Conservation (phyloP, 1,140 invertebrate genomes). For the Arctopsyche grandis region DNA sequence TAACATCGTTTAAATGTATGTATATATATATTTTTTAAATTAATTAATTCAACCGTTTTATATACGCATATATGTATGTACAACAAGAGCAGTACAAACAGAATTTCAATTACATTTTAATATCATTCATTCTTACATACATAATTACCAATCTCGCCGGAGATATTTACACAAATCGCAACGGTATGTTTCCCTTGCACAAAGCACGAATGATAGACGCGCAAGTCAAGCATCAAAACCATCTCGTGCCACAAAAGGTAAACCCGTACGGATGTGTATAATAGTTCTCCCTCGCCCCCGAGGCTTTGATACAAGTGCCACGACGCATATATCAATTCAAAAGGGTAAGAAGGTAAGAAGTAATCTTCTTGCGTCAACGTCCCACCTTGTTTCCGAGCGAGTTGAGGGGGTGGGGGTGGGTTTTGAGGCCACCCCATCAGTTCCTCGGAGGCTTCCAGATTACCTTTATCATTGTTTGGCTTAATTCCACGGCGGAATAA, state of each 20-base stretch:
- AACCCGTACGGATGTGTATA: neutral
- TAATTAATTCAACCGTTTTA: no score
- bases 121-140: no score
- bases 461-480: conserved; percentile 55
- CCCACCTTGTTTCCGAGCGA: conserved; percentile 26
- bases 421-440: neutral
- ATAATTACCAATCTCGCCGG: no score
- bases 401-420: conserved; percentile 11
- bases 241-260: conserved; percentile 8
- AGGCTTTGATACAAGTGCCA: conserved; percentile 43
- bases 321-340: conserved; percentile 52
- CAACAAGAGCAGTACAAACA: no score
- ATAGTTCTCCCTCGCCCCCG: neutral
- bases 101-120: no score
- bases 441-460: conserved; percentile 45
- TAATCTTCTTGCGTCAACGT: conserved; percentile 51
- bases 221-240: conserved; percentile 11
- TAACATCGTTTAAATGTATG: no score
- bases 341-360: conserved; percentile 53
- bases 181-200: neutral
- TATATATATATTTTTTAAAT: no score
- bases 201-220: conserved; percentile 1
- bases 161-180: neutral
- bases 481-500: conserved; percentile 53
- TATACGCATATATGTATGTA: no score